phyloP scores from a whole-genome alignment of 1,140 invertebrate species.

The Bombus sibiricus region DNA sequence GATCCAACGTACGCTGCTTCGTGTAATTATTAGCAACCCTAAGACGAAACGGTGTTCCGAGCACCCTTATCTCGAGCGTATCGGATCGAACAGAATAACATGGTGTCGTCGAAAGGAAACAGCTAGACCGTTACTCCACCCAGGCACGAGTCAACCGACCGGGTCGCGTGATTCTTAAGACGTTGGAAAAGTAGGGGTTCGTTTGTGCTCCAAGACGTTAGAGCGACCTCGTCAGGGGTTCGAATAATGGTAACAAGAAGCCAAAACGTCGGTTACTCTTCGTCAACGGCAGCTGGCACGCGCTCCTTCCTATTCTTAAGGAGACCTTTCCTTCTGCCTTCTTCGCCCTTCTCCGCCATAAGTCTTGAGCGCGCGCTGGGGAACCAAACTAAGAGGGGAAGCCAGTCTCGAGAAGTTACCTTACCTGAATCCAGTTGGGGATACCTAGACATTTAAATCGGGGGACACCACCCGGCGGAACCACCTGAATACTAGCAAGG shows the following conservation, averaged over 20 bases:
- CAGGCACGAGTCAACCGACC: conserved; percentile 68
- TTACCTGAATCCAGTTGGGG: conserved; percentile 55
- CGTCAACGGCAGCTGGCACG: conserved; percentile 81
- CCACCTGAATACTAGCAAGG: conserved; percentile 79
- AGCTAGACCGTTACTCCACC: conserved; percentile 72
- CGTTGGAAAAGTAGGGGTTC: conserved; percentile 68
- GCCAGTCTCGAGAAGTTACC: conserved; percentile 70
- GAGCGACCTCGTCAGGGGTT: conserved; percentile 53
- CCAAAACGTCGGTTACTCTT: conserved; percentile 83
- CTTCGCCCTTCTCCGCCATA: conserved; percentile 61
- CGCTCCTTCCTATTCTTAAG: conserved; percentile 73
- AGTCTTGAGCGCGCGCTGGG: conserved; percentile 31
- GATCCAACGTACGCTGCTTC: neutral
- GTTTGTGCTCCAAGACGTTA: conserved; percentile 75
- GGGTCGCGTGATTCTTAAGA: conserved; percentile 74
- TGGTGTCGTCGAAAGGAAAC: conserved; percentile 31
- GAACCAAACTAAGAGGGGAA: conserved; percentile 55
- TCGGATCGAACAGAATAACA: neutral
- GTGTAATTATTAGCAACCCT: conserved; percentile 3
- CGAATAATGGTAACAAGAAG: conserved; percentile 79
- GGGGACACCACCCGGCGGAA: conserved; percentile 70
- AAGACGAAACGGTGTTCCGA: neutral
- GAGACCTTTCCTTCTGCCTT: conserved; percentile 59
- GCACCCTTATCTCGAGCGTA: conserved; percentile 20
- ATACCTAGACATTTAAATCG: conserved; percentile 81